Conservation (phyloP, 2,113 vertebrate species). For the Acanthochromis polyacanthus region DNA sequence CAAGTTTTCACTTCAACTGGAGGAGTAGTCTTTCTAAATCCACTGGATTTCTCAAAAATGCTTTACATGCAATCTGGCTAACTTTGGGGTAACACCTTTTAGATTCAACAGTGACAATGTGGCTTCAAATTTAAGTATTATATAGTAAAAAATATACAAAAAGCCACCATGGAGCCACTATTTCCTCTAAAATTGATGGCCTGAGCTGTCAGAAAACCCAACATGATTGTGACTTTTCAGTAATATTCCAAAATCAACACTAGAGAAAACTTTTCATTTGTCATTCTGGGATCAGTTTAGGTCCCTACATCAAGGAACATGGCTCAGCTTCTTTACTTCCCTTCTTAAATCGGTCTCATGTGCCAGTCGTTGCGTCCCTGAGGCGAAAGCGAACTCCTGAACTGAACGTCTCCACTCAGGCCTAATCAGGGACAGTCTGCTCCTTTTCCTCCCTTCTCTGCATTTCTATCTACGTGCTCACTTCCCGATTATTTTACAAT, state of each 20-base stretch:
- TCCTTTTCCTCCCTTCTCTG: not conserved
- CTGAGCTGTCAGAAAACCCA: no score
- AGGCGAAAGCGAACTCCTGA: conserved; percentile 35
- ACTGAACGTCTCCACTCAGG: conserved; percentile 34
- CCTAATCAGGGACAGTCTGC: conserved; percentile 59
- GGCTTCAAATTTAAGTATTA: not conserved
- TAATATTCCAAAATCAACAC: not conserved
- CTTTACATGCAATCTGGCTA: no score
- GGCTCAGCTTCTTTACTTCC: conserved; percentile 20
- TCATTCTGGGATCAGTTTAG: conserved; percentile 15
- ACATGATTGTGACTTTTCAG: not conserved
- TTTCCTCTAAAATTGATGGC: not conserved
- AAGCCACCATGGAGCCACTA: not conserved
- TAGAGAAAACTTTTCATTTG: not conserved
- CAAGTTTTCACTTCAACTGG: conserved; percentile 8
- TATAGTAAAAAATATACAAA: not conserved
- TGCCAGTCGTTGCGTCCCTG: conserved; percentile 47
- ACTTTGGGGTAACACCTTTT: no score
- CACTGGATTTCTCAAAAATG: not conserved
- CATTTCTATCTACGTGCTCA: not conserved
- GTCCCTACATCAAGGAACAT: conserved; percentile 33
- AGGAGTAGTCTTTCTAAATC: not conserved
- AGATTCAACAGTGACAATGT: no score
- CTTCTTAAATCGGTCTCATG: conserved; percentile 61
- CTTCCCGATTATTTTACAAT: conserved; percentile 2